Evolutionary conservation across 1,140 invertebrate genomes (phyloP).

Genomic region (Drosophila mojavensis): DNA sequence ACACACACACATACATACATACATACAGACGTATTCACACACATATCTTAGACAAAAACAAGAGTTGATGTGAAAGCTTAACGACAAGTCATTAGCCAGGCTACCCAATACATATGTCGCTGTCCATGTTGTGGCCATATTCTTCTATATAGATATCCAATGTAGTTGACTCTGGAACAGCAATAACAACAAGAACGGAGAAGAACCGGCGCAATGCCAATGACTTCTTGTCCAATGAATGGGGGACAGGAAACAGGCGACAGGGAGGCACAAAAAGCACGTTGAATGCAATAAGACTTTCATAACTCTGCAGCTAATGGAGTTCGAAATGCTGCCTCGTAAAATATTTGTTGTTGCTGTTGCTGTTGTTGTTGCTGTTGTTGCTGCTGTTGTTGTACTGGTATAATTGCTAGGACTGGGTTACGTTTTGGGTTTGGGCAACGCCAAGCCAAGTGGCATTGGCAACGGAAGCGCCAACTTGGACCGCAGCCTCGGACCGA

Average conservation of each 20-base stretch:
- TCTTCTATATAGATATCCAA: constrained; percentile 48
- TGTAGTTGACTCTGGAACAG: constrained; percentile 43
- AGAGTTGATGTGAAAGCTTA: constrained; percentile 48
- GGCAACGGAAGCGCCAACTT: constrained; percentile 77
- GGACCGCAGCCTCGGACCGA: constrained; percentile 28
- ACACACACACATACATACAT: background rate
- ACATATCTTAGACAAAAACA: constrained; percentile 1
- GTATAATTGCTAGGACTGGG: constrained; percentile 70
- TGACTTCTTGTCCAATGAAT: constrained; percentile 57
- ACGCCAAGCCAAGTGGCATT: constrained; percentile 19
- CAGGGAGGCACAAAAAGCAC: constrained; percentile 38
- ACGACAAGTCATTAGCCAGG: constrained; percentile 51
- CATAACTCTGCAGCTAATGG: constrained; percentile 81
- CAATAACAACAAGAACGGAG: constrained; percentile 8
- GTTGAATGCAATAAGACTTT: constrained; percentile 81
- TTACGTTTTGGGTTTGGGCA: constrained; percentile 30
- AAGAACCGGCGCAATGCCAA: constrained; percentile 59
- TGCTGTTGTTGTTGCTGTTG: constrained; percentile 19
- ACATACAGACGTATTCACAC: background rate
- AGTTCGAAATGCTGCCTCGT: constrained; percentile 79
- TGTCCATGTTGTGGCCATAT: constrained; percentile 44
- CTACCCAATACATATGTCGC: constrained; percentile 43
- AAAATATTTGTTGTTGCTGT: constrained; percentile 70
- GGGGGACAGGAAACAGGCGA: constrained; percentile 27
- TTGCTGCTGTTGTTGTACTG: constrained; percentile 34